Evolutionary conservation across 2,113 vertebrate species (phyloP).

Genomic region (Henicopernis longicauda): DNA sequence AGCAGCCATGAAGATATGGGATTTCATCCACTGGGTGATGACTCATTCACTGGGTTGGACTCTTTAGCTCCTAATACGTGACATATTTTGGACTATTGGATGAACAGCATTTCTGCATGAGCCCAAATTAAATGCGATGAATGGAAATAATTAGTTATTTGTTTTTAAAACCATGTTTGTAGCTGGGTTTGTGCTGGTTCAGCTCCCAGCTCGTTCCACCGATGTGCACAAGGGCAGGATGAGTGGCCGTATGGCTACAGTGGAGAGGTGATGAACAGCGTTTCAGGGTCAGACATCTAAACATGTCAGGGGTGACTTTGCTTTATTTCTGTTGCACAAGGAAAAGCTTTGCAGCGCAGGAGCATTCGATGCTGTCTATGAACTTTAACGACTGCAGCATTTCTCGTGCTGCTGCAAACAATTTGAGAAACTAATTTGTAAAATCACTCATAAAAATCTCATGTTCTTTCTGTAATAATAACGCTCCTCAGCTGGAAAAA

Average conservation of each 20-base stretch:
- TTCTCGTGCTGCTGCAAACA: conserved; percentile 19
- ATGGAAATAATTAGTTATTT: conserved; percentile 52
- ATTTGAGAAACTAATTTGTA: conserved; percentile 50
- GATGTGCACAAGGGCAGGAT: background rate
- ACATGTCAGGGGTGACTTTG: background rate
- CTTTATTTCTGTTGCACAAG: background rate
- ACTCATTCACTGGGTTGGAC: conserved; percentile 56
- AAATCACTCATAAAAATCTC: conserved; percentile 40
- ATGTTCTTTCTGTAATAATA: conserved; percentile 8
- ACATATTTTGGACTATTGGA: conserved; percentile 35
- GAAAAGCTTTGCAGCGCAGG: background rate
- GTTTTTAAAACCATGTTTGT: conserved; percentile 35
- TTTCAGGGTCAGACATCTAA: background rate
- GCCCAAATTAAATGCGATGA: background rate
- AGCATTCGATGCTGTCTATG: conserved; percentile 3
- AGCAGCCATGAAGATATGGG: conserved; percentile 47
- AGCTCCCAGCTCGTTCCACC: background rate
- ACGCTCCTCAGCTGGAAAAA: background rate
- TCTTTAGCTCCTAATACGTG: conserved; percentile 24
- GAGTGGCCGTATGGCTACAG: fast-evolving
- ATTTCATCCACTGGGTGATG: conserved; percentile 58
- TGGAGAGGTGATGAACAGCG: background rate
- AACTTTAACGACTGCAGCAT: background rate
- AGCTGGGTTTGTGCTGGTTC: background rate
- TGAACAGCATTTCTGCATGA: background rate